Conservation (phyloP, 2,888 invertebrate genomes). For the Patella pellucida region DNA sequence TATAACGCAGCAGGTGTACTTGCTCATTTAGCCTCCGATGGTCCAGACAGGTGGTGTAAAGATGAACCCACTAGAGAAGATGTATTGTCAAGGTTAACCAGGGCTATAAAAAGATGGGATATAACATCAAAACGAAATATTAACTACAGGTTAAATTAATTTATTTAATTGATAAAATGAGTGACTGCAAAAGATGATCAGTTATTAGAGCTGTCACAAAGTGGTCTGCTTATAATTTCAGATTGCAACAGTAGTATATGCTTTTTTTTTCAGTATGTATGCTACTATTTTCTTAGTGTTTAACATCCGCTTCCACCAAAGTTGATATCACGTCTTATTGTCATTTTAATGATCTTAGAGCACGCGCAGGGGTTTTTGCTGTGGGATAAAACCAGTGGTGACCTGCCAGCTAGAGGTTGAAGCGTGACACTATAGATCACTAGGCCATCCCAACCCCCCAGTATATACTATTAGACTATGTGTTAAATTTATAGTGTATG, state of each 20-base stretch:
- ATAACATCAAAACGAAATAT: constrained; percentile 90
- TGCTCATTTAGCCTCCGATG: constrained; percentile 95
- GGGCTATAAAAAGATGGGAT: constrained; percentile 91
- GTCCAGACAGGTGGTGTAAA: constrained; percentile 85
- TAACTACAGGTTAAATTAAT: constrained; percentile 80
- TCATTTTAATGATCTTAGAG: too few relatives aligned
- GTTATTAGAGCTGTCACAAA: neutral
- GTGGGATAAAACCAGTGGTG: too few relatives aligned
- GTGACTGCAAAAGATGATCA: neutral
- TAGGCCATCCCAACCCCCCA: too few relatives aligned
- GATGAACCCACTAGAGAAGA: constrained; percentile 79
- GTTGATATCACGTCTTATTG: too few relatives aligned
- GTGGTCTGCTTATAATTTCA: neutral
- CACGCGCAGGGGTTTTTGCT: too few relatives aligned
- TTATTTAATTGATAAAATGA: neutral
- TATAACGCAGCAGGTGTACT: constrained; percentile 97
- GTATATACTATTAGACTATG: neutral
- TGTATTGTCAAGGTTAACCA: constrained; percentile 80
- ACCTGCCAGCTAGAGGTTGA: too few relatives aligned
- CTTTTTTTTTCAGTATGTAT: too few relatives aligned
- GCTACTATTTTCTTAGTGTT: too few relatives aligned
- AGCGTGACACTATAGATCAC: too few relatives aligned
- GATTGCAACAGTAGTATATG: neutral
- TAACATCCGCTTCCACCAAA: too few relatives aligned
- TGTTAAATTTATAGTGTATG: too few relatives aligned